These are phyloP conservation scores for Petrocephalus zakoni DNA, from an alignment of 2,113 vertebrate species.

Conservation along the genomic window DNA sequence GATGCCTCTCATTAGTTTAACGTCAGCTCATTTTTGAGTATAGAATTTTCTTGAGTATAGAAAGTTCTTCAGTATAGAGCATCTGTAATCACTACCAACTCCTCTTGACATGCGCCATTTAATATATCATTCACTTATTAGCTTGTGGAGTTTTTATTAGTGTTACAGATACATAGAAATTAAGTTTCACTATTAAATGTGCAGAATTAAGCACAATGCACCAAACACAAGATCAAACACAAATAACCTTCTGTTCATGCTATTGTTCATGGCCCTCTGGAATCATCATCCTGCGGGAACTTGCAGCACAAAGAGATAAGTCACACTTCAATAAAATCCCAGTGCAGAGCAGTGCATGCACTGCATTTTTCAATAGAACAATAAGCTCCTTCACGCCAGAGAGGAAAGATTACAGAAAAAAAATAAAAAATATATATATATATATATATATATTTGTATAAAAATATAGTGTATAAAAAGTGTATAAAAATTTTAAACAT, in stretches of 20 bases:
- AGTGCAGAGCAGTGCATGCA: slow-evolving; percentile 26
- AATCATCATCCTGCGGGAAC: slow-evolving; percentile 35
- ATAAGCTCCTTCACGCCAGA: not conserved
- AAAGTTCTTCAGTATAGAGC: not conserved
- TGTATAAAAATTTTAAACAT: not conserved
- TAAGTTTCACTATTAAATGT: not conserved
- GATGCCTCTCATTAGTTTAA: not conserved
- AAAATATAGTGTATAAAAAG: no score
- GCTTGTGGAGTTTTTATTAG: not conserved
- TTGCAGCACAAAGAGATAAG: slow-evolving; percentile 38
- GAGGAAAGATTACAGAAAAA: not conserved
- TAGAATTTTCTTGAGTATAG: not conserved
- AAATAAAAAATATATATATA: no score
- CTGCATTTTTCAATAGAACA: slow-evolving; percentile 21
- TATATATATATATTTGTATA: no score
- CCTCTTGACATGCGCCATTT: not conserved
- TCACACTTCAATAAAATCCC: slow-evolving; percentile 27
- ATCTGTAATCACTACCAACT: not conserved
- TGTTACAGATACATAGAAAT: not conserved
- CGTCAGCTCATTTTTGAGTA: not conserved
- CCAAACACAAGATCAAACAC: not conserved
- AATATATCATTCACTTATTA: not conserved
- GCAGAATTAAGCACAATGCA: not conserved
- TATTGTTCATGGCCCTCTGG: slow-evolving; percentile 16
- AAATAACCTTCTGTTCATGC: not conserved